A percentile compares a stretch with the other conserved stretches of the same genome.
phyloP scores from a whole-genome alignment of 2,888 invertebrate species.

The Orthosia gothica region DNA sequence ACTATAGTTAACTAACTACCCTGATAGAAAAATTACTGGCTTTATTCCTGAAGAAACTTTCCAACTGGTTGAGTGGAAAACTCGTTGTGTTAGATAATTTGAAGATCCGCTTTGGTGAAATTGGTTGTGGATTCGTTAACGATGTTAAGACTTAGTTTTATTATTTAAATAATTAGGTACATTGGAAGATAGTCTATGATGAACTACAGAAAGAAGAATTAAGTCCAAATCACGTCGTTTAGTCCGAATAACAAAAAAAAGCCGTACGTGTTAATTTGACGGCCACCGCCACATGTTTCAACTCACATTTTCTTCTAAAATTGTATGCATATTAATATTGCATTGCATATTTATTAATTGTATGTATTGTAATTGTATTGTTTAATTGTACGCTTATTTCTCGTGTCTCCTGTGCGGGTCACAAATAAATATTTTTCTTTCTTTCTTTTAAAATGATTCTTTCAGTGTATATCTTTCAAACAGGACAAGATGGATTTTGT shows the following conservation, averaged over 20 bases:
- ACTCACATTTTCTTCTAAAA: neutral
- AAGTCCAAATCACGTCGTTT: no score
- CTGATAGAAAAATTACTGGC: conserved; percentile 57
- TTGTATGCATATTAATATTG: no score
- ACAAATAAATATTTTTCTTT: no score
- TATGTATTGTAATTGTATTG: no score
- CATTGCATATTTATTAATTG: no score
- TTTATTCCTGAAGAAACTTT: conserved; percentile 61
- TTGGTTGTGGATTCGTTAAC: conserved; percentile 51
- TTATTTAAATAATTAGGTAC: no score
- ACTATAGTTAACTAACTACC: conserved; percentile 63
- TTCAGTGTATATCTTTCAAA: no score
- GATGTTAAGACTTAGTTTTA: neutral
- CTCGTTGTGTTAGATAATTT: conserved; percentile 45
- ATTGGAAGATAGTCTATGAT: no score
- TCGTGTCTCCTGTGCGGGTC: no score
- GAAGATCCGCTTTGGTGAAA: conserved; percentile 51
- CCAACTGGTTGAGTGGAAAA: conserved; percentile 49
- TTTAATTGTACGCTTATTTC: no score
- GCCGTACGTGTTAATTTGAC: neutral
- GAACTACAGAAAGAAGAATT: no score
- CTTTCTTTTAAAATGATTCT: neutral
- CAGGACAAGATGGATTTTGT: neutral
- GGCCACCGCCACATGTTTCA: neutral
- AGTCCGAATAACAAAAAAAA: no score